These are phyloP conservation scores for Pachycephus smyrnensis DNA, from an alignment of 2,888 invertebrate species.

Conservation along the genomic window DNA sequence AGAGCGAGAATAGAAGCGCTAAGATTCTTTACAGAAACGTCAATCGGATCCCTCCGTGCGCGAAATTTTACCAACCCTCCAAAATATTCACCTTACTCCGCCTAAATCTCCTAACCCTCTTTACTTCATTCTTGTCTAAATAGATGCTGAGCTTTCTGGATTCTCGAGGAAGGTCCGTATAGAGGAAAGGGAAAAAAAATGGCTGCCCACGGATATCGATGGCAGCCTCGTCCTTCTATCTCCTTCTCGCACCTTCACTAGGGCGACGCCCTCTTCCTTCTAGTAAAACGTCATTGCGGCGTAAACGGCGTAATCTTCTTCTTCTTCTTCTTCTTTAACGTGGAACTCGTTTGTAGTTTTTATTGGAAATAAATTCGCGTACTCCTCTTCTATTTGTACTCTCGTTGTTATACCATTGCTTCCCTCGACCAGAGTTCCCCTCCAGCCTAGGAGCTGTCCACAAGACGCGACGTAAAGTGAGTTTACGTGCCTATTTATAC, in stretches of 20 bases:
- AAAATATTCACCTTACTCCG: not conserved
- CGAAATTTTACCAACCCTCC: not conserved
- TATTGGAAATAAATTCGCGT: not conserved
- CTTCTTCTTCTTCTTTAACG: not conserved
- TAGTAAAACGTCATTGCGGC: not conserved
- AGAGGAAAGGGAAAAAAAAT: not conserved
- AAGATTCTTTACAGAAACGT: not conserved
- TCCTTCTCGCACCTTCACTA: not conserved
- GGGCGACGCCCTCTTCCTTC: not conserved
- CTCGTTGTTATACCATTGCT: not conserved
- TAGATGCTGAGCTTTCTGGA: not conserved
- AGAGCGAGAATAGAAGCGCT: not conserved
- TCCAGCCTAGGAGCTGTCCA: not conserved
- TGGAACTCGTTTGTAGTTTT: not conserved
- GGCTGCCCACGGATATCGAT: not conserved
- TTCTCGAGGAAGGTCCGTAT: not conserved
- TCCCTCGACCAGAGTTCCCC: too few species aligned
- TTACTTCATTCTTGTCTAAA: not conserved
- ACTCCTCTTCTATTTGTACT: not conserved
- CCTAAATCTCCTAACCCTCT: not conserved
- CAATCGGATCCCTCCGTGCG: not conserved
- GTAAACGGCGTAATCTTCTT: not conserved
- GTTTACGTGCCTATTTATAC: slow-evolving; percentile 1
- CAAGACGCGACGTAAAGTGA: not conserved
- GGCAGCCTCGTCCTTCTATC: not conserved